phyloP scores from a whole-genome alignment of 2,888 invertebrate species.

The Caenorhabditis sp. region DNA sequence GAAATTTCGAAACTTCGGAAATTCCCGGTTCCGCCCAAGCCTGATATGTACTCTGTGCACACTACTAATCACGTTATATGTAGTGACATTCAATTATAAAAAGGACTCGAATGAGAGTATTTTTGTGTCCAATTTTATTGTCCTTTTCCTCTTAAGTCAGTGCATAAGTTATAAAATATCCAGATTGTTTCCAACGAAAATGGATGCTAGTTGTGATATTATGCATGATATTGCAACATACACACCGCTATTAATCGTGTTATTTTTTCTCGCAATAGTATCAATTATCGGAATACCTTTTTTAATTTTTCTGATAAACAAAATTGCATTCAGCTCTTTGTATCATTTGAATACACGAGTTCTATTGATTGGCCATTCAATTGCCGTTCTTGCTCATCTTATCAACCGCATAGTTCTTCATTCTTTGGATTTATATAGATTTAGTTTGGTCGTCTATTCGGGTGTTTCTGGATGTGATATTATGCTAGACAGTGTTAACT shows the following conservation, averaged over 20 bases:
- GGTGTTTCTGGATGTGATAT: not conserved
- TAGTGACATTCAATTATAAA: too few relatives aligned
- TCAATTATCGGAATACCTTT: not conserved
- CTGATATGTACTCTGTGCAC: too few relatives aligned
- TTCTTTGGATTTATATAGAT: conserved; percentile 1
- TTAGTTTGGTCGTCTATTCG: too few relatives aligned
- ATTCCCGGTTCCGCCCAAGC: too few relatives aligned
- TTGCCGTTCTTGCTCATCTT: not conserved
- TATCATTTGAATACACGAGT: not conserved
- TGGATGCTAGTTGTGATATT: not conserved
- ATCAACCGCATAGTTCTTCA: not conserved
- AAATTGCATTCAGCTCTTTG: not conserved
- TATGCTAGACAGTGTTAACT: not conserved
- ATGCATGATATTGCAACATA: not conserved
- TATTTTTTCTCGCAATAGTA: not conserved
- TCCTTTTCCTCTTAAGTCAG: too few relatives aligned
- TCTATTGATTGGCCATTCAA: not conserved
- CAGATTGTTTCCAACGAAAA: not conserved
- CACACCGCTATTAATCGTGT: not conserved
- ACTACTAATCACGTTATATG: too few relatives aligned
- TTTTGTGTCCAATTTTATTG: too few relatives aligned
- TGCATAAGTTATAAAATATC: too few relatives aligned
- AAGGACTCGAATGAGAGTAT: too few relatives aligned
- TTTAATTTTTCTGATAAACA: not conserved
- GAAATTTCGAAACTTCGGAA: too few relatives aligned